Evolutionary conservation across 1,140 invertebrate genomes (phyloP).

Genomic region (Rhyacophila brunnea): DNA sequence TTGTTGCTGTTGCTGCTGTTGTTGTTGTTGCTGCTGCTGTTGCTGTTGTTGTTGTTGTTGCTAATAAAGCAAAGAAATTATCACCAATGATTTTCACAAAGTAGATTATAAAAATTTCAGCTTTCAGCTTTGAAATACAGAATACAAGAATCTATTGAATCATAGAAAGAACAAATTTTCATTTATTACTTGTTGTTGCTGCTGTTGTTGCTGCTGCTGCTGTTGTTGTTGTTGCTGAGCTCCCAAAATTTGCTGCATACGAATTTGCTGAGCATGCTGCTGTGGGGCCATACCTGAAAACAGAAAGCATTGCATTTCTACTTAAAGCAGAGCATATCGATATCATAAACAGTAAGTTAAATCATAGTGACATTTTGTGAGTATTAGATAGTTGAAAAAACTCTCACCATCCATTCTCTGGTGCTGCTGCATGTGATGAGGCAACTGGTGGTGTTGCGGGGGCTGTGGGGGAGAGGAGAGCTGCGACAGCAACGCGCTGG

Average conservation of each 20-base stretch:
- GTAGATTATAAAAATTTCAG: no score
- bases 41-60: constrained; percentile 51
- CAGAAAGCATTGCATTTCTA: not conserved
- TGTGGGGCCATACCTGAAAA: constrained; percentile 36
- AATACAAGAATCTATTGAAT: no score
- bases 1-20: constrained; percentile 42
- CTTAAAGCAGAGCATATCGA: not conserved
- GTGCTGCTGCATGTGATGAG: constrained; percentile 21
- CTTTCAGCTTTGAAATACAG: no score
- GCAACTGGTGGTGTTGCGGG: constrained; percentile 26
- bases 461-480: constrained; percentile 31
- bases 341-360: not conserved
- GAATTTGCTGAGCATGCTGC: constrained; percentile 41
- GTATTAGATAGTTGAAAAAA: not conserved
- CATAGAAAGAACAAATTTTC: no score
- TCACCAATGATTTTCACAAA: no score
- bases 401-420: constrained; percentile 19
- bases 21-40: constrained; percentile 43
- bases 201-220: constrained; percentile 43
- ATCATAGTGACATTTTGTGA: not conserved
- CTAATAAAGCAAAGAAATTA: no score
- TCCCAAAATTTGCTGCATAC: constrained; percentile 37
- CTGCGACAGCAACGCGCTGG: constrained; percentile 31
- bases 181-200: constrained; percentile 41
- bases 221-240: constrained; percentile 44